These are phyloP conservation scores for Drosophila prostipennis DNA, from an alignment of 2,888 invertebrate species.

Conservation along the genomic window DNA sequence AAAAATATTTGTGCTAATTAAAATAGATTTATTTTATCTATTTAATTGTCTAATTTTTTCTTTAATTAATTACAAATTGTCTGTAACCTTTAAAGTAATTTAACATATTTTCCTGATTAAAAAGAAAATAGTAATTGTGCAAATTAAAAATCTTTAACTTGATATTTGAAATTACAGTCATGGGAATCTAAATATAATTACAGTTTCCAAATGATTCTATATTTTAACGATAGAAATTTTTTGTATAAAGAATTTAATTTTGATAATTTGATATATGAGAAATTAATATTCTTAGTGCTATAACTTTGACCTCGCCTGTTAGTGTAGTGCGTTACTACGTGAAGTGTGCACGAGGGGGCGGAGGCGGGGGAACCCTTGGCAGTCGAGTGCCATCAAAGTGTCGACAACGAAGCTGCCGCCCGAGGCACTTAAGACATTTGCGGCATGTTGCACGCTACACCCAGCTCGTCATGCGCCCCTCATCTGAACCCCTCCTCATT, in stretches of 20 bases:
- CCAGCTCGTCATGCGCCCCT: conserved; percentile 11
- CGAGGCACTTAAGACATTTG: conserved; percentile 72
- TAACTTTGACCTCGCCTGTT: conserved; percentile 3
- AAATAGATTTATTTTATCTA: no score
- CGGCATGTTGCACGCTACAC: conserved; percentile 63
- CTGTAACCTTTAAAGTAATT: no score
- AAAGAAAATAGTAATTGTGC: no score
- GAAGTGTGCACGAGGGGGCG: background rate
- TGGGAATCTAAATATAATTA: no score
- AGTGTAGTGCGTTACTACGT: conserved; percentile 7
- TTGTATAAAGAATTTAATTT: no score
- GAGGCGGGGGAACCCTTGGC: conserved; percentile 45
- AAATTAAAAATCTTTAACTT: no score
- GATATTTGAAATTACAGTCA: no score
- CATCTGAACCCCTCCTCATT: conserved; percentile 37
- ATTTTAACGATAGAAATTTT: background rate
- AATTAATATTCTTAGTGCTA: background rate
- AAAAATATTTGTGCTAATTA: no score
- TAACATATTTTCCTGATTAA: no score
- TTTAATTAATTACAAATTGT: no score
- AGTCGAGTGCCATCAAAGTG: conserved; percentile 68
- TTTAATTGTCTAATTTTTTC: no score
- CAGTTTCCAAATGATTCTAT: no score
- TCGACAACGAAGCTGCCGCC: conserved; percentile 53
- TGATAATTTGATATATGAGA: background rate